These are phyloP conservation scores for Cinclus cinclus DNA, from an alignment of 2,113 vertebrate species.

Conservation along the genomic window DNA sequence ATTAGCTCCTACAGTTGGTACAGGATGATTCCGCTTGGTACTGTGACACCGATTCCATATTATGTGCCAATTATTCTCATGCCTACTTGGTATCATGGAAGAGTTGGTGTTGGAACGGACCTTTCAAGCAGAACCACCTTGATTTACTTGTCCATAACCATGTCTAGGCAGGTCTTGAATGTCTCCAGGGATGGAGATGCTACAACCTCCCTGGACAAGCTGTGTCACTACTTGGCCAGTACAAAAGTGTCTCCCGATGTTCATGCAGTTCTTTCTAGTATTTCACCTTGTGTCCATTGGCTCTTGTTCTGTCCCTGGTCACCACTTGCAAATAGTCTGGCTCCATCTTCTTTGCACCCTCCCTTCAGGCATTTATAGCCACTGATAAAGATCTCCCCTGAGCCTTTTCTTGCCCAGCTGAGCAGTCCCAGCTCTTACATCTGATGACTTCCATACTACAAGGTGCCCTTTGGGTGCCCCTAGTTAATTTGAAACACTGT, in stretches of 20 bases:
- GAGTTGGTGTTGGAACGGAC: neutral
- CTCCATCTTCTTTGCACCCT: neutral
- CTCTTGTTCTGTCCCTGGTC: neutral
- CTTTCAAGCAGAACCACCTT: neutral
- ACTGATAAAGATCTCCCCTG: neutral
- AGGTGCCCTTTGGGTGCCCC: neutral
- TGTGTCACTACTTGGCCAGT: neutral
- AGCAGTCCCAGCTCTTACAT: neutral
- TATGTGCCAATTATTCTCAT: neutral
- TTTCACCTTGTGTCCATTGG: neutral
- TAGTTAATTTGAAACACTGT: neutral
- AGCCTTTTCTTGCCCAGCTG: neutral
- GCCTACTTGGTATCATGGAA: neutral
- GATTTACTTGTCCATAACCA: neutral
- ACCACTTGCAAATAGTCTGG: neutral
- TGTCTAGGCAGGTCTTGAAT: neutral
- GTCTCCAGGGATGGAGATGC: neutral
- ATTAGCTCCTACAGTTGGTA: neutral
- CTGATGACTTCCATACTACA: neutral
- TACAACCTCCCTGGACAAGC: neutral
- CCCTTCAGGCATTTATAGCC: neutral
- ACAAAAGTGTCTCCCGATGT: neutral
- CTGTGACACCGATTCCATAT: accelerated
- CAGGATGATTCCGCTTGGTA: neutral
- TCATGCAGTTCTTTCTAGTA: neutral